Percentiles rank a stretch among this genome's conserved stretches.
These are phyloP conservation scores for Cryptus armator DNA, from an alignment of 2,888 invertebrate species.

Conservation along the genomic window DNA sequence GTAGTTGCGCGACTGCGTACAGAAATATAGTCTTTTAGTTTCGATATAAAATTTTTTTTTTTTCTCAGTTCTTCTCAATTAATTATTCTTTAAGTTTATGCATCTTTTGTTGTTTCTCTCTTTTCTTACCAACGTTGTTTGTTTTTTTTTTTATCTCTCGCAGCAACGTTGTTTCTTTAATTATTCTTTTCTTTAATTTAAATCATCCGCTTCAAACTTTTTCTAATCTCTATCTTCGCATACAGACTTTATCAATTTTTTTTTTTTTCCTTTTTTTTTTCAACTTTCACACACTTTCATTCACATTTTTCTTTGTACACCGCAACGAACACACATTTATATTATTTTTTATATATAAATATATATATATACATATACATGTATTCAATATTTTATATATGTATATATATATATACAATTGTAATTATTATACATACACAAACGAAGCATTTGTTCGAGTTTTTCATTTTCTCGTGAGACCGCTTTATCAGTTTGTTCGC, in stretches of 20 bases:
- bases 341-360: slow-evolving; percentile 75
- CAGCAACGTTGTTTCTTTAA: slow-evolving; percentile 45
- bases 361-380: slow-evolving; percentile 67
- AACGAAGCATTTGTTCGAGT: slow-evolving; percentile 80
- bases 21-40: slow-evolving; percentile 85
- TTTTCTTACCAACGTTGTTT: slow-evolving; percentile 65
- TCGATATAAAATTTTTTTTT: slow-evolving; percentile 84
- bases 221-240: slow-evolving; percentile 53
- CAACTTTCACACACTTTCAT: slow-evolving; percentile 48
- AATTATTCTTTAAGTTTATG: slow-evolving; percentile 75
- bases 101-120: slow-evolving; percentile 66
- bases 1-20: slow-evolving; percentile 85
- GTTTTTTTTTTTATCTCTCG: slow-evolving; percentile 58
- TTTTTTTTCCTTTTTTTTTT: not conserved
- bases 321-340: slow-evolving; percentile 83
- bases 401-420: slow-evolving; percentile 73
- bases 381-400: slow-evolving; percentile 31
- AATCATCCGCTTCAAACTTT: slow-evolving; percentile 59
- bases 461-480: slow-evolving; percentile 66
- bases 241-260: slow-evolving; percentile 46
- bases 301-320: slow-evolving; percentile 80
- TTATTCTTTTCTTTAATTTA: slow-evolving; percentile 54
- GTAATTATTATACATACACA: slow-evolving; percentile 83
- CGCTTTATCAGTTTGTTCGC: slow-evolving; percentile 70
- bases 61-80: slow-evolving; percentile 83